Evolutionary conservation across 2,888 invertebrate species (phyloP).

Genomic region (Pseudoips prasinana): DNA sequence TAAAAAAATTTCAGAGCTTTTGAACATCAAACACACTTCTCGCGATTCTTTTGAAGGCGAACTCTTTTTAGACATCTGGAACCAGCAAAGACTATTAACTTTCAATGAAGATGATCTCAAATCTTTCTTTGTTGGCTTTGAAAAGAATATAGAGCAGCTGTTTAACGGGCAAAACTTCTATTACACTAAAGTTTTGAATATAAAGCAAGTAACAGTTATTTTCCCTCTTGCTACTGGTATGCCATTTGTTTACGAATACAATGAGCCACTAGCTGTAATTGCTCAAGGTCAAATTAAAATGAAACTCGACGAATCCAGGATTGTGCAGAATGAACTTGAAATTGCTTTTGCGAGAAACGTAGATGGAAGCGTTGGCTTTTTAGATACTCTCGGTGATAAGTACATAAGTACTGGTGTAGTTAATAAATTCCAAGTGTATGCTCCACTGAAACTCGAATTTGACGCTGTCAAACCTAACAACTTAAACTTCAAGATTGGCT

Average conservation of each 20-base stretch:
- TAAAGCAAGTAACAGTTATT: conserved; percentile 80
- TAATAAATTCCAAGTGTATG: conserved; percentile 79
- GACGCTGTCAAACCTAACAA: too few species aligned
- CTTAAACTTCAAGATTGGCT: conserved; percentile 65
- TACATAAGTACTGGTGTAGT: conserved; percentile 84
- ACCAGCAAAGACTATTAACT: conserved; percentile 69
- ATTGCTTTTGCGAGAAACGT: conserved; percentile 77
- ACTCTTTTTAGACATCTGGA: conserved; percentile 63
- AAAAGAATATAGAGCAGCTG: too few species aligned
- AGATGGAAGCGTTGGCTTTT: conserved; percentile 84
- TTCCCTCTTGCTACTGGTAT: conserved; percentile 87
- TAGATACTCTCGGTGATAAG: conserved; percentile 82
- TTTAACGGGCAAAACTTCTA: too few species aligned
- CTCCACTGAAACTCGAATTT: conserved; percentile 73
- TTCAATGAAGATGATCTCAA: conserved; percentile 82
- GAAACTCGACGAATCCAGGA: conserved; percentile 47
- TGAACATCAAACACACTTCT: conserved; percentile 78
- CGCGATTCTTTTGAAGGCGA: conserved; percentile 82
- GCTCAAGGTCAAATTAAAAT: conserved; percentile 36
- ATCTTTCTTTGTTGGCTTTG: too few species aligned
- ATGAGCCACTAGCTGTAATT: too few species aligned
- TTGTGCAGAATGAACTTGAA: conserved; percentile 66
- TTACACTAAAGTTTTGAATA: conserved; percentile 81
- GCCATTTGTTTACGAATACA: conserved; percentile 84
- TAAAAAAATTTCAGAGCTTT: conserved; percentile 77